Base-by-base conservation (phyloP, 2,797 vertebrate species). In the Bryconaethiops microstoma region DNA sequence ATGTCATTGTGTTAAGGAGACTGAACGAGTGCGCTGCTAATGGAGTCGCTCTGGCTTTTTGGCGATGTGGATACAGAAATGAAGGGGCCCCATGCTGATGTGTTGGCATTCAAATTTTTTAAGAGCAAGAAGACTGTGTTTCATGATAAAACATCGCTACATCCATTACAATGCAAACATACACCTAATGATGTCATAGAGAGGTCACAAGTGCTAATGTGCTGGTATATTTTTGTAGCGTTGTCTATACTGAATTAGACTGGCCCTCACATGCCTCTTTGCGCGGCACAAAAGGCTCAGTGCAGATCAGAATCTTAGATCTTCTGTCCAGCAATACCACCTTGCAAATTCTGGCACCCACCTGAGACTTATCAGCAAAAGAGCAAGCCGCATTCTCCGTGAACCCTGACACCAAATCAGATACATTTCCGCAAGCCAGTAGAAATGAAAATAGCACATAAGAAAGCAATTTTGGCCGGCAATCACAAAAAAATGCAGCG, bases 381-480 rank as follows among this genome's bases (percentile, higher is more conserved):
- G 71, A 85, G 67, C 59, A 76, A 29, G 71, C 76, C 50, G 60
- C 16, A 21, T 78, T 85, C 71, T 83, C 81, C 68, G 65, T 85
- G 78, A 76, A 83, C 78, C 75, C 74, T 74, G 71, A 77, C 65
- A 84, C 71, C 85, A 72, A 87, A 85, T 88, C 88, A 87, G 90
- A 90, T 84, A 86, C 89, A 89, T 86, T 89, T 89, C 82, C 82
- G 72, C 77, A 84, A 85, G 84, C 84, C 81, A 87, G 85, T 84
- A 83, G 77, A 80, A 85, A 86, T n/a, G 64, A 89, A 88, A 85
- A 79, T 76, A 81, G 75, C 72, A 80, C 93, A 94, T 93, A 85
- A 92, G 92, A 93, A 94, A 94, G 92, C 89, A 91, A 93, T 93
- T 94, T 94, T 87, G 79, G 78, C 88, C 87, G 84, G 88, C 89